Evolutionary conservation across 2,888 invertebrate genomes (phyloP).

Genomic region (Chrysotoxum bicinctum): DNA sequence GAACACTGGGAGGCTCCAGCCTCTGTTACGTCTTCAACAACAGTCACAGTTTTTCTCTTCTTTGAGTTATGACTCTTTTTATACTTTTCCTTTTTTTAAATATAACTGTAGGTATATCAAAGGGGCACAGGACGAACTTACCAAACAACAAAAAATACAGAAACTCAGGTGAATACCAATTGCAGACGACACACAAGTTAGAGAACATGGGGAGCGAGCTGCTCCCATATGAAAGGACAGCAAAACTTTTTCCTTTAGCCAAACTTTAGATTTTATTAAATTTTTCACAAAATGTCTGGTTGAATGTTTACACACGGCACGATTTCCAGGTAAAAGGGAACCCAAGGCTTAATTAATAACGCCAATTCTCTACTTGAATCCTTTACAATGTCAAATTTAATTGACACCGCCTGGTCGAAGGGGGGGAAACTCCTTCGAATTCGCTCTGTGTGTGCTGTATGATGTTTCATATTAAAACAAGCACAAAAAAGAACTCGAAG

Average conservation of each 20-base stretch:
- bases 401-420: constrained; percentile 57
- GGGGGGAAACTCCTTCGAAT: not conserved
- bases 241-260: not conserved
- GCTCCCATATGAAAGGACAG: constrained; percentile 26
- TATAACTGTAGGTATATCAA: not conserved
- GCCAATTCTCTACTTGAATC: constrained; percentile 58
- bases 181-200: constrained; percentile 51
- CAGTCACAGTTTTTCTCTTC: constrained; percentile 56
- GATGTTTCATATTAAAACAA: constrained; percentile 15
- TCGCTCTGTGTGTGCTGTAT: not conserved
- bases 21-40: constrained; percentile 58
- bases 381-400: constrained; percentile 69
- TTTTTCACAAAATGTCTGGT: constrained; percentile 39
- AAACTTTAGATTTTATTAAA: constrained; percentile 59
- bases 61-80: constrained; percentile 55
- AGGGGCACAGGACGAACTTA: not conserved
- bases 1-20: constrained; percentile 7
- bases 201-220: not conserved
- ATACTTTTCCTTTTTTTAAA: not conserved
- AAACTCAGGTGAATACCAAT: constrained; percentile 61
- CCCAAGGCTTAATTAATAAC: constrained; percentile 60
- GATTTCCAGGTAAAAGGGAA: not conserved
- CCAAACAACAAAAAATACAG: not conserved
- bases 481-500: constrained; percentile 8
- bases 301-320: constrained; percentile 2